Percentiles rank a stretch among this genome's conserved stretches.
These are phyloP conservation scores for Drosophila sturtevanti DNA, from an alignment of 1,140 invertebrate genomes.

Conservation along the genomic window DNA sequence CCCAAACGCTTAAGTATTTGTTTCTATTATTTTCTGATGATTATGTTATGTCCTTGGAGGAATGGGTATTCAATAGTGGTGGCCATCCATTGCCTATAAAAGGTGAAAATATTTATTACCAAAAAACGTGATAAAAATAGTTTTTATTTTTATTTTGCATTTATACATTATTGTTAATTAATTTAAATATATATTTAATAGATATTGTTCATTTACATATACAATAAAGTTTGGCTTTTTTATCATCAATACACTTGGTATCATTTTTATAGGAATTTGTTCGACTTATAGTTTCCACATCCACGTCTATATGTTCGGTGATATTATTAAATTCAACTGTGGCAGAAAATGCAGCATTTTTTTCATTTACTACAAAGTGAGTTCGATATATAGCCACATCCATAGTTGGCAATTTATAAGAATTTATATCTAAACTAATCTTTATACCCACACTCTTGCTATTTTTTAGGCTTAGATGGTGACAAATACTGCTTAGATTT, in stretches of 20 bases:
- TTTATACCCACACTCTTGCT: slow-evolving; percentile 39
- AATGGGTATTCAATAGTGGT: slow-evolving; percentile 99
- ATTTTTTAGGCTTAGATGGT: slow-evolving; percentile 8
- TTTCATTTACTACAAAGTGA: slow-evolving; percentile 64
- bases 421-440: slow-evolving; percentile 21
- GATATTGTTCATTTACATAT: slow-evolving; percentile 49
- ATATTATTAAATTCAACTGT: slow-evolving; percentile 83
- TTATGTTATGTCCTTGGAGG: slow-evolving; percentile 92
- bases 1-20: slow-evolving; percentile 94
- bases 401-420: not conserved
- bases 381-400: slow-evolving; percentile 50
- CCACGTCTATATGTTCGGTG: slow-evolving; percentile 46
- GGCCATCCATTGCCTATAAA: slow-evolving; percentile 96
- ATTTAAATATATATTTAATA: too few species aligned
- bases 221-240: slow-evolving; percentile 84
- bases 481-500: slow-evolving; percentile 53
- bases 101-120: slow-evolving; percentile 84
- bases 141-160: too few species aligned
- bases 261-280: slow-evolving; percentile 85
- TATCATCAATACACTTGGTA: slow-evolving; percentile 83
- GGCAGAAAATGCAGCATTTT: slow-evolving; percentile 84
- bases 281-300: slow-evolving; percentile 84
- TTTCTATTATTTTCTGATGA: slow-evolving; percentile 97
- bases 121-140: not conserved
- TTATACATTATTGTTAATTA: too few species aligned